phyloP scores from a whole-genome alignment of 2,113 vertebrate genomes.

The Lampris incognitus region DNA sequence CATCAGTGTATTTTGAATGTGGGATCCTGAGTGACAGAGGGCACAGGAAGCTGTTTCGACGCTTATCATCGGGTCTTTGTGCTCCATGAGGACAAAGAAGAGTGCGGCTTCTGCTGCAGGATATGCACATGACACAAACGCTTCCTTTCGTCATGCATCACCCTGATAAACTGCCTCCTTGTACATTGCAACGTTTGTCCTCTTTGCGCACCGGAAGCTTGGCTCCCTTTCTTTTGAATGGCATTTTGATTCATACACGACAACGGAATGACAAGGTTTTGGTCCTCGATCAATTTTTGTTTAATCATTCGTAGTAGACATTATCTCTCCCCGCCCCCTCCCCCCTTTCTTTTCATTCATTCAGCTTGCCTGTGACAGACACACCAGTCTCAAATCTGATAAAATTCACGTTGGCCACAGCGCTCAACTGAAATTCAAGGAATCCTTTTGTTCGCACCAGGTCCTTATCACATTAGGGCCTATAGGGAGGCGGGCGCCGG shows the following conservation, averaged over 20 bases:
- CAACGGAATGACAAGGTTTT: too few species aligned
- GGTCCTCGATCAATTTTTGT: too few species aligned
- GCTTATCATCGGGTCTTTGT: constrained; percentile 45
- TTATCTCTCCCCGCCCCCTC: too few species aligned
- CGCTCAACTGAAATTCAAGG: background rate
- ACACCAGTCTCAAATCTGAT: background rate
- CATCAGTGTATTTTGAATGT: background rate
- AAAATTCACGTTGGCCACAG: background rate
- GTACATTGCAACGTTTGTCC: constrained; percentile 29
- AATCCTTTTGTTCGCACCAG: background rate
- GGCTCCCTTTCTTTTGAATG: too few species aligned
- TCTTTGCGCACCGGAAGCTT: too few species aligned
- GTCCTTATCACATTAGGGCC: background rate
- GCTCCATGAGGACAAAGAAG: constrained; percentile 36
- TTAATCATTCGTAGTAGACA: too few species aligned
- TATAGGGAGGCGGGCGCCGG: too few species aligned
- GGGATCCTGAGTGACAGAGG: constrained; percentile 13
- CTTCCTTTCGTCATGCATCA: constrained; percentile 47
- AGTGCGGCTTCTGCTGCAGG: constrained; percentile 27
- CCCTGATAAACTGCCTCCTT: constrained; percentile 29
- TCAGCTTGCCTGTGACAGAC: constrained; percentile 7
- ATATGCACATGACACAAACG: constrained; percentile 47
- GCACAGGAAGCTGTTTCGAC: constrained; percentile 44
- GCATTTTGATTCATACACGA: too few species aligned
- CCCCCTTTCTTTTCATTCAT: background rate